Evolutionary conservation across 1,140 invertebrate species (phyloP), one percentile per base, ranked within the genome.

Genomic region (Meloidogyne exigua): DNA sequence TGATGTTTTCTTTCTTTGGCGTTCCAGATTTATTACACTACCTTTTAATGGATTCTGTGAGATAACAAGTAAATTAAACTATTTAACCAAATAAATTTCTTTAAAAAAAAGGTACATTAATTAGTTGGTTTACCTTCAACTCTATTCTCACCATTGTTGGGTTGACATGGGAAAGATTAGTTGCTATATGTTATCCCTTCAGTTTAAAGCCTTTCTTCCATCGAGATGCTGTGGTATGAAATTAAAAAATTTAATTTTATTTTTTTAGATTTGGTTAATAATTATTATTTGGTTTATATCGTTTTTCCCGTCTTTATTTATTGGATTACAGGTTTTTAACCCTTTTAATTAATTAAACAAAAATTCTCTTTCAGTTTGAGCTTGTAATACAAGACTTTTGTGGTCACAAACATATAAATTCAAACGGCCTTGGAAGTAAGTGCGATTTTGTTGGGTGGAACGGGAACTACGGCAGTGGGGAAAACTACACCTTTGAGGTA

Each of bases 131-230:
- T 75, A 86, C 85, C 10, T 87, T 84, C 62, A 80, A 79, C 57
- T 86, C 85, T 10, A 83, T 87, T 39, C 71, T 81, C 2, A 67
- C 73, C 28, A 81, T 80, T 36, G 80, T 81, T 13, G 32, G 75
- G 10, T 44, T 86, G 21, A 86, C 82, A 11, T 73, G 76, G 18
- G 85, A 86, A 66, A 73, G 85, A 57, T 76, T 84, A n/a, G 79
- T 85, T 23, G 85, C 84, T 25, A 87, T 86, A 28, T 82, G 83
- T 64, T 86, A 86, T 74, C 85, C 85, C 10, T 87, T 86, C 67
- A 75, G 39, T 28, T n/a, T 78, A 10, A 36, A 68, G 28, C 64
- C 76, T 68, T 78, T 42, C 5, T 78, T 78, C 42, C 44, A 78
- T 26, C 25, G 67, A 18, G 18, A 63, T 32, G 32, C 76, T 15